Percentiles rank a stretch among this genome's conserved stretches.
These are phyloP conservation scores for Galbula dea DNA, from an alignment of 2,113 vertebrate genomes.

Conservation along the genomic window DNA sequence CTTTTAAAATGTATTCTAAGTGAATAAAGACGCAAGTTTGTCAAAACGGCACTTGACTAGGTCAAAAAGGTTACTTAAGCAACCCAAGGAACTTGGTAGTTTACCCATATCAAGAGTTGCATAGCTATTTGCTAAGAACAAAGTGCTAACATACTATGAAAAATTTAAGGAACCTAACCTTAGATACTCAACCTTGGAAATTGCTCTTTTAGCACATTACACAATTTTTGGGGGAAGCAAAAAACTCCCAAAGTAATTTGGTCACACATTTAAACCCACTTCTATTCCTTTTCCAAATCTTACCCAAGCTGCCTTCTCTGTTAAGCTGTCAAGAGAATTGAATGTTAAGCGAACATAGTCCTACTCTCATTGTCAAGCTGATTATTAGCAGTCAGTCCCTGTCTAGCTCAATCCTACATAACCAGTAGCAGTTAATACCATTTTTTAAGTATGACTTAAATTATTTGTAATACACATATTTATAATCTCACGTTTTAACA, in stretches of 20 bases:
- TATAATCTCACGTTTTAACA: not conserved
- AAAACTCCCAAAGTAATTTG: not conserved
- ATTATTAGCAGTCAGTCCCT: not conserved
- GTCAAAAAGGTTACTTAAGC: not conserved
- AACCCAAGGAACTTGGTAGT: not conserved
- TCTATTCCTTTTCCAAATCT: not conserved
- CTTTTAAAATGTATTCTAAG: not conserved
- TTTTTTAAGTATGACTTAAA: not conserved
- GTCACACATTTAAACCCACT: not conserved
- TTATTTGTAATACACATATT: not conserved
- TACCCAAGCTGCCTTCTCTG: not conserved
- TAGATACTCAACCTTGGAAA: not conserved
- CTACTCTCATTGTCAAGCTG: no score
- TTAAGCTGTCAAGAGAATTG: not conserved
- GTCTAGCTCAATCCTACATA: not conserved
- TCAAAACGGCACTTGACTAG: not conserved
- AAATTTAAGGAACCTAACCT: not conserved
- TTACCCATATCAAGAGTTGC: not conserved
- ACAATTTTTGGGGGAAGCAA: not conserved
- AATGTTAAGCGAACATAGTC: not conserved
- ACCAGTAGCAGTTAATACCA: accelerated
- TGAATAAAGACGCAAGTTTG: not conserved
- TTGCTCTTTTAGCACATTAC: not conserved
- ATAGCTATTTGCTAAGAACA: not conserved
- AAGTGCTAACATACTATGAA: not conserved